Evolutionary conservation across 2,797 vertebrate genomes (phyloP), one percentile per base, ranked within the genome.

Genomic region (Poeciliopsis presidionis): DNA sequence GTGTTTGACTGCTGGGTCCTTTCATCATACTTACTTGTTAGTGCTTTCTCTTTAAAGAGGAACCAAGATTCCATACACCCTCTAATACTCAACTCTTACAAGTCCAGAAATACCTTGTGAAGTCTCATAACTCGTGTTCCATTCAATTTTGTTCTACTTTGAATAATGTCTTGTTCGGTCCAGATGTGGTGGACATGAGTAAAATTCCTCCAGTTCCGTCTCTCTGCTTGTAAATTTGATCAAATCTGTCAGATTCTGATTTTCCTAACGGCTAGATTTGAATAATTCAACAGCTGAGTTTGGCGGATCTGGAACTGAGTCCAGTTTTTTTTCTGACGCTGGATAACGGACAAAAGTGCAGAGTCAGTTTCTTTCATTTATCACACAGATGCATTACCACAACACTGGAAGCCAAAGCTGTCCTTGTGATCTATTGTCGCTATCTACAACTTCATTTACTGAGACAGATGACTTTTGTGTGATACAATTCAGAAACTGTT

Each of bases 211-310:
- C 74, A 76, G 87, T 78, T 80, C n/a, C 74, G 28, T 80, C 63
- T 57, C 76, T 84, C 57, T 71, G 59, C 75, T 82, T 82, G 63
- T 85, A 84, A 88, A 91, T 87, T 84, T 53, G 76, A 80, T 82
- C 1, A 12, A 53, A 75, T 28, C 79, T 3, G 16, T 59, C 45
- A 45, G 71, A 89, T 89, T 90, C 76, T 77, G 78, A 79, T 91
- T 89, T 89, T 84, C 72, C 75, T 89, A 85, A 86, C 82, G 75
- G 76, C 12, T 72, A 79, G 80, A 78, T 87, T 81, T 92, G 74
- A 93, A 91, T 92, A 84, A 91, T 91, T 92, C 86, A 91, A 86
- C 83, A 84, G 84, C 82, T 80, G 82, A 87, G 84, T 88, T 90
- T 75, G 81, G 75, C 57, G 67, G 81, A 84, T 80, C 77, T 81